A percentile compares a stretch with the other conserved stretches of the same genome.
These are phyloP conservation scores for Lepus americanus DNA, from an alignment of 2,113 vertebrate genomes.

Conservation along the genomic window DNA sequence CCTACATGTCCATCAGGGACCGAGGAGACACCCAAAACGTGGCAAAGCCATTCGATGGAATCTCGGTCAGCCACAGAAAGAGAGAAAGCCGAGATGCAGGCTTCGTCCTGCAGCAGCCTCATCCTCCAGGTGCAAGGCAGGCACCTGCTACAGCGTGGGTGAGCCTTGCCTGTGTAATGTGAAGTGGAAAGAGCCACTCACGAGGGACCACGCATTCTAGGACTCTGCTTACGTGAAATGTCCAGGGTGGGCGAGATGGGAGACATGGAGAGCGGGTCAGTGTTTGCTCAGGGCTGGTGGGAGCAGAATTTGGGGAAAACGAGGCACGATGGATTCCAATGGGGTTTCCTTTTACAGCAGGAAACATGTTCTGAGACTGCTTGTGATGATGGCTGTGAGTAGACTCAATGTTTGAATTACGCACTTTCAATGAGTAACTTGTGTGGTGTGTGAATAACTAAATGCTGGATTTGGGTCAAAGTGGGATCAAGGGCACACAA, in stretches of 20 bases:
- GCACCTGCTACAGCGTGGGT: neutral
- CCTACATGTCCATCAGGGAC: neutral
- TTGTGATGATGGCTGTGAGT: neutral
- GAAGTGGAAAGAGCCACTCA: slow-evolving; percentile 3
- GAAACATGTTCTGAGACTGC: slow-evolving; percentile 11
- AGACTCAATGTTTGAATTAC: neutral
- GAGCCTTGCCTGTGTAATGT: neutral
- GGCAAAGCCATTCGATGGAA: neutral
- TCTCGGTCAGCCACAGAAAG: neutral
- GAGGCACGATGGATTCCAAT: neutral
- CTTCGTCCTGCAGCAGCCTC: no score
- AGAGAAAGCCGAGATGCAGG: neutral
- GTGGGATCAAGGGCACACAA: neutral
- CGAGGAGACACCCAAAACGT: neutral
- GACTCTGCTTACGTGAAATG: neutral
- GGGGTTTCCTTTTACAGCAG: neutral
- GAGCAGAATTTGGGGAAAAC: neutral
- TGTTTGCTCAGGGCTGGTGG: neutral
- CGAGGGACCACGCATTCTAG: neutral
- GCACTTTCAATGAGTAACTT: neutral
- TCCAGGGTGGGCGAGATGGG: neutral
- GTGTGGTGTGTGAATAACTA: neutral
- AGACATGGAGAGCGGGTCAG: neutral
- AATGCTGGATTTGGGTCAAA: neutral
- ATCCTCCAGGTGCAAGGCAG: neutral